Percentiles rank a stretch among this genome's conserved stretches.
Evolutionary conservation across 2,888 invertebrate species (phyloP).

Genomic region (Cataglyphis altisquamis): DNA sequence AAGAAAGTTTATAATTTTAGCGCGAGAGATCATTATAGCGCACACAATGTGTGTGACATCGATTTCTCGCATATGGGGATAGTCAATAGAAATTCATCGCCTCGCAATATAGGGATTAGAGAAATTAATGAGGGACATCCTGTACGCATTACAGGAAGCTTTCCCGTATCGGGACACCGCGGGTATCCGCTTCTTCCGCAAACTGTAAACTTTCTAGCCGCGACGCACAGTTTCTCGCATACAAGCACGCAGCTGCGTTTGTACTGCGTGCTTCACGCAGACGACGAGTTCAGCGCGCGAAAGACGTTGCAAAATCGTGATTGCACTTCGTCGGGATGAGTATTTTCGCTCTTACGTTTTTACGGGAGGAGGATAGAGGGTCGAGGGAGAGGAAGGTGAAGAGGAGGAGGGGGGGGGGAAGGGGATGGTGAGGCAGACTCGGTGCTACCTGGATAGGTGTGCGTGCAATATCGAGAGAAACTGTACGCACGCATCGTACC

Average conservation of each 20-base stretch:
- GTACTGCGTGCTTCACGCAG: neutral
- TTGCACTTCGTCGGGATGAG: conserved; percentile 35
- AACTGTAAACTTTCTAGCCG: conserved; percentile 44
- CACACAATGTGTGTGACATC: neutral
- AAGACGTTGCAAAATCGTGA: conserved; percentile 38
- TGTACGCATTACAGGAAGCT: conserved; percentile 8
- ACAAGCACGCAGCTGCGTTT: conserved; percentile 3
- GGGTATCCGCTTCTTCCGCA: conserved; percentile 25
- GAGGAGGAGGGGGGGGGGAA: no score
- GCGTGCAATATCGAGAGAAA: conserved; percentile 29
- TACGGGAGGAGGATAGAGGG: neutral
- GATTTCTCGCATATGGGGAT: neutral
- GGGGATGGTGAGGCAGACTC: neutral
- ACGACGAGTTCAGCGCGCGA: neutral
- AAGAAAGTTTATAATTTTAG: neutral
- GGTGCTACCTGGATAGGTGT: neutral
- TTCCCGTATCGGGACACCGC: conserved; percentile 6
- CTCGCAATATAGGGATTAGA: neutral
- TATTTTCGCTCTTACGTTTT: conserved; percentile 32
- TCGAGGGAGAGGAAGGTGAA: no score
- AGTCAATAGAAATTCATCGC: conserved; percentile 9
- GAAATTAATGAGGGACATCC: neutral
- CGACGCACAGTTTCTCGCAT: conserved; percentile 18
- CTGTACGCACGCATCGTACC: neutral
- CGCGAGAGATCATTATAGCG: neutral